Evolutionary conservation across 2,113 vertebrate genomes (phyloP).

Genomic region (Tenrec ecaudatus): DNA sequence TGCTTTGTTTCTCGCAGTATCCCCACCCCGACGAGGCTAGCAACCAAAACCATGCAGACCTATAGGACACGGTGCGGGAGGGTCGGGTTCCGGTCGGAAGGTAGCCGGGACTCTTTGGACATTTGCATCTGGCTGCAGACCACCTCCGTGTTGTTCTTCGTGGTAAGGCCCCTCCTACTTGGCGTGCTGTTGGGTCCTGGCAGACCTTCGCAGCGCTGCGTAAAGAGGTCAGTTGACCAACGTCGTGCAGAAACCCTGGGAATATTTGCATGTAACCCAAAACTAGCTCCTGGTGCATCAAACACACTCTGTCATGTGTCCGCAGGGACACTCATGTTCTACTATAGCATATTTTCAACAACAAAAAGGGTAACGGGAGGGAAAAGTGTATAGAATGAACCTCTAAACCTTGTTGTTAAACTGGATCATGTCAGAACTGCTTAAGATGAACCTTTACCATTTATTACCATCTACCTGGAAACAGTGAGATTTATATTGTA

Average conservation of each 20-base stretch:
- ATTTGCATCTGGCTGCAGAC: conserved; percentile 79
- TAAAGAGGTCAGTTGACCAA: conserved; percentile 61
- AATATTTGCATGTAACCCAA: conserved; percentile 80
- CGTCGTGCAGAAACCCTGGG: conserved; percentile 72
- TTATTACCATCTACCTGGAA: conserved; percentile 80
- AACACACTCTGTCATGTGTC: conserved; percentile 72
- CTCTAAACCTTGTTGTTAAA: conserved; percentile 75
- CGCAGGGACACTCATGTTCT: conserved; percentile 77
- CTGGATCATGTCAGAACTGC: conserved; percentile 80
- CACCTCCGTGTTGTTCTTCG: conserved; percentile 84
- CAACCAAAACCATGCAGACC: conserved; percentile 79
- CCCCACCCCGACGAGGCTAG: conserved; percentile 83
- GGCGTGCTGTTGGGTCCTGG: conserved; percentile 76
- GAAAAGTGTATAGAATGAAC: conserved; percentile 79
- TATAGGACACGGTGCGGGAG: conserved; percentile 79
- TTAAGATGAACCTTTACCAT: conserved; percentile 72
- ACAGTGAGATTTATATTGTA: conserved; percentile 83
- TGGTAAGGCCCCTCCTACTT: conserved; percentile 78
- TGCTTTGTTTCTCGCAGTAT: conserved; percentile 81
- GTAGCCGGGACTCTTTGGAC: conserved; percentile 75
- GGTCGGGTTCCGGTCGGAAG: conserved; percentile 77
- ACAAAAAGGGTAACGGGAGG: neutral
- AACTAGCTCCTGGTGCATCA: conserved; percentile 79
- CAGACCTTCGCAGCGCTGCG: neutral
- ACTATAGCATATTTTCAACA: conserved; percentile 81